Conservation (phyloP, 2,888 invertebrate species). For the Sceliomorpha sp. region DNA sequence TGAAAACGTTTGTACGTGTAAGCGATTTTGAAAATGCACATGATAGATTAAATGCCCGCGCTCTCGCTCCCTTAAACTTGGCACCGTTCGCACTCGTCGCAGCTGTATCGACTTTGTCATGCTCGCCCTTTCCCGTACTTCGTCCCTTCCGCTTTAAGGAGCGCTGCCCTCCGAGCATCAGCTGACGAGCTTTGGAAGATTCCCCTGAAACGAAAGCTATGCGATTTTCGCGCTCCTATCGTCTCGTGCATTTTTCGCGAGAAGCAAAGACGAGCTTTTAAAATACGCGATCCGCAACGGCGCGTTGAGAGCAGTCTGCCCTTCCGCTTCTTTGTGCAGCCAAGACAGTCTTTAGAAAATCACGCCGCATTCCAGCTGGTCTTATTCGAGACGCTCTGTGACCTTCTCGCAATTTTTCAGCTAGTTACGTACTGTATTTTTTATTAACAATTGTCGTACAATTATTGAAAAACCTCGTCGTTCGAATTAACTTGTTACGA, state of each 20-base stretch:
- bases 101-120: slow-evolving; percentile 39
- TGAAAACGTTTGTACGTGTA: neutral
- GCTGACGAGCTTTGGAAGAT: slow-evolving; percentile 52
- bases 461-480: too few relatives aligned
- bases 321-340: slow-evolving; percentile 51
- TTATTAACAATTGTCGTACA: too few relatives aligned
- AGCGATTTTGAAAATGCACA: slow-evolving; percentile 11
- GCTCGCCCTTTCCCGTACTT: slow-evolving; percentile 23
- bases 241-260: slow-evolving; percentile 33
- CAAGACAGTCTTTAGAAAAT: slow-evolving; percentile 50
- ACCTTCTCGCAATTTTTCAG: slow-evolving; percentile 12
- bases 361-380: slow-evolving; percentile 29
- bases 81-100: slow-evolving; percentile 16
- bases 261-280: slow-evolving; percentile 47
- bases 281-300: slow-evolving; percentile 35
- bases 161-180: slow-evolving; percentile 62
- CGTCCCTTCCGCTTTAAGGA: slow-evolving; percentile 66
- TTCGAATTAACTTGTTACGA: too few relatives aligned
- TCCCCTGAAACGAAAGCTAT: slow-evolving; percentile 36
- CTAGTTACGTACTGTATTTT: too few relatives aligned
- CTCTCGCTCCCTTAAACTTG: slow-evolving; percentile 42
- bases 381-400: slow-evolving; percentile 27
- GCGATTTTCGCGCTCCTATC: slow-evolving; percentile 36
- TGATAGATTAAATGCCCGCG: slow-evolving; percentile 5
- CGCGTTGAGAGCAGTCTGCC: slow-evolving; percentile 25